Base-by-base conservation (phyloP, 2,113 vertebrate species). In the Dasyornis broadbenti region DNA sequence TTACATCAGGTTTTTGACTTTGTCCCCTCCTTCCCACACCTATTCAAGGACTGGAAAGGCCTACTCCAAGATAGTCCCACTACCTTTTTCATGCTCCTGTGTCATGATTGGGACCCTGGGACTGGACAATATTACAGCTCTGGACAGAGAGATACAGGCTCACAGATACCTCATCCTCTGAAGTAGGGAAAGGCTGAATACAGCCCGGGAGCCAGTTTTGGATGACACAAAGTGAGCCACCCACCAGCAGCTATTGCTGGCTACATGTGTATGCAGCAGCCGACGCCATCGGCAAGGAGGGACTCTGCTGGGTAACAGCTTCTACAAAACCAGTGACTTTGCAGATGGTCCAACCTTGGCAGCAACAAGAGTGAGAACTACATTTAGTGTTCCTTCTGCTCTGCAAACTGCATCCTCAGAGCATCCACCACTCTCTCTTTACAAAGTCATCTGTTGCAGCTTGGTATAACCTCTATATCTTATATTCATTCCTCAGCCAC, bases 221-320 rank as follows among this genome's bases (percentile, higher is more conserved):
- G 42, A 47, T 61, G 28, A 33, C n/a, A 77, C 40, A 75, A 76
- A 91, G 37, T 22, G 13, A 88, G 30, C n/a, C 92, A 86, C 86
- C 42, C 75, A 59, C 61, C 2, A 71, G 76, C 71, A 82, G n/a
- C 79, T 88, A 52, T 40, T 56, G 64, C 31, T 53, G 23, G 73
- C 50, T 90, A 45, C 23, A 7, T 21, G 60, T 31, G 69, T n/a
- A 45, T 3, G 40, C 73, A 94, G 79, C 56, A 79, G 79, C 37
- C 1, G 0, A 50, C 2, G 10, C 11, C 30, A 33, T 5, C 30
- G 1, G 66, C 66, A 79, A 50, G 35, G 35, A 70, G 22, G 18
- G 30, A 75, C 52, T 45, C 82, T 49, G 39, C 52, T 42, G 35
- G 44, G n/a, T 56, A 79, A 90, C 76, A 92, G 71, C 53, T 91